Evolutionary conservation across 2,113 vertebrate genomes (phyloP).

Genomic region (Heloderma charlesbogerti): DNA sequence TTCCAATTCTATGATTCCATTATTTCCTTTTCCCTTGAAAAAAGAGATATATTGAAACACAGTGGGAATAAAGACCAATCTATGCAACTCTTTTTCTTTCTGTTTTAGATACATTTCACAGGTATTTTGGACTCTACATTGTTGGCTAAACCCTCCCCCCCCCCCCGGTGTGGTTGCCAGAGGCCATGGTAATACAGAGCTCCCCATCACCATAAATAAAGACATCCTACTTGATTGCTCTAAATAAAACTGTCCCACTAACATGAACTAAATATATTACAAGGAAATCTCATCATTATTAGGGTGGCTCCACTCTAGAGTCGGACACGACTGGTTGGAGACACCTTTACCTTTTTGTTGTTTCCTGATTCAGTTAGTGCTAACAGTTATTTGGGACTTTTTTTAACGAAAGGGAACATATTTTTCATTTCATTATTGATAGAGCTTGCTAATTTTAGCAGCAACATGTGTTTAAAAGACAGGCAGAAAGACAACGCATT

Average conservation of each 20-base stretch:
- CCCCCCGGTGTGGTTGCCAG: neutral
- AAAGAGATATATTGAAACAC: too few relatives aligned
- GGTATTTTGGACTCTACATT: neutral
- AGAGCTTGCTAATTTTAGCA: conserved; percentile 44
- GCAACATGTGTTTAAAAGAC: conserved; percentile 34
- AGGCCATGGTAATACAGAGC: too few relatives aligned
- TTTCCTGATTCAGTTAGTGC: neutral
- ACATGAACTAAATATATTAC: neutral
- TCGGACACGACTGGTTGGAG: too few relatives aligned
- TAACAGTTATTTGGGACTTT: neutral
- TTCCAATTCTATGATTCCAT: too few relatives aligned
- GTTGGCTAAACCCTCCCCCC: neutral
- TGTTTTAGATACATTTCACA: neutral
- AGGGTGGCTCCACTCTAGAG: too few relatives aligned
- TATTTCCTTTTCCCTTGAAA: too few relatives aligned
- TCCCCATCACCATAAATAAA: neutral
- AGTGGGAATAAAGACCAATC: too few relatives aligned
- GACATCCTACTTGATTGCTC: too few relatives aligned
- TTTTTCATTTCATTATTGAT: neutral
- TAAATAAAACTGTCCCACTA: neutral
- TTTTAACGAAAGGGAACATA: neutral
- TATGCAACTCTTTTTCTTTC: too few relatives aligned
- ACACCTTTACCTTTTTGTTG: too few relatives aligned
- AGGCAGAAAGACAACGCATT: neutral
- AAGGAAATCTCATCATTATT: neutral